These are phyloP conservation scores for Picus viridis DNA, from an alignment of 2,797 vertebrate genomes.

Conservation along the genomic window DNA sequence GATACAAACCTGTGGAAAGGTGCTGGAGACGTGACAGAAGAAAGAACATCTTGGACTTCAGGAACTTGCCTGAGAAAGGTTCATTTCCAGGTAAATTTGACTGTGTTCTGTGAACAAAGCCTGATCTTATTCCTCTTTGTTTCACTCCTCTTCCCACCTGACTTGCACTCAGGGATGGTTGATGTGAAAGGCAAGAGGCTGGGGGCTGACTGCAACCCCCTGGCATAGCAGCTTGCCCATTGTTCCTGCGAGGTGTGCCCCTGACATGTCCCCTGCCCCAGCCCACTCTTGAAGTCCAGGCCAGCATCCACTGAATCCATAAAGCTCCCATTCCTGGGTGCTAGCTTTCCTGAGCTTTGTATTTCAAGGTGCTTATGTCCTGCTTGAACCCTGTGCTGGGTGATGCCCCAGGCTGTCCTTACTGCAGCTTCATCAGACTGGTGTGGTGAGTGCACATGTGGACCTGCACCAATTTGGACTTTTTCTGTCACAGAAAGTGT, in stretches of 20 bases:
- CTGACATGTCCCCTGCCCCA: not conserved
- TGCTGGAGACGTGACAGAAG: not conserved
- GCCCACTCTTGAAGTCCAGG: not conserved
- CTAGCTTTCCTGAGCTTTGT: not conserved
- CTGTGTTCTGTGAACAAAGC: not conserved
- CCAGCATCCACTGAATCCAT: not conserved
- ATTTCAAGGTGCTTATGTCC: not conserved
- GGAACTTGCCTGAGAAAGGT: not conserved
- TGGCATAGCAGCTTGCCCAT: not conserved
- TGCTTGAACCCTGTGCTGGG: not conserved
- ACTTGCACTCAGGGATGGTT: not conserved
- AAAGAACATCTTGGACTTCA: not conserved
- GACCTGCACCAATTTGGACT: not conserved
- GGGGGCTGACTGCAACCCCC: not conserved
- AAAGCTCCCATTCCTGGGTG: not conserved
- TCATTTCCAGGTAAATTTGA: not conserved
- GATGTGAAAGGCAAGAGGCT: not conserved
- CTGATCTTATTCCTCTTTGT: not conserved
- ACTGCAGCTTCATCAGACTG: not conserved
- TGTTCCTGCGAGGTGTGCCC: not conserved
- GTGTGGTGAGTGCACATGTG: not conserved
- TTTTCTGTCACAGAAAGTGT: not conserved
- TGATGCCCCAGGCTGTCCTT: not conserved
- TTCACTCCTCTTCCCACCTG: not conserved
- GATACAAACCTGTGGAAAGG: not conserved